phyloP scores from a whole-genome alignment of 2,113 vertebrate genomes.

The Rhea pennata region DNA sequence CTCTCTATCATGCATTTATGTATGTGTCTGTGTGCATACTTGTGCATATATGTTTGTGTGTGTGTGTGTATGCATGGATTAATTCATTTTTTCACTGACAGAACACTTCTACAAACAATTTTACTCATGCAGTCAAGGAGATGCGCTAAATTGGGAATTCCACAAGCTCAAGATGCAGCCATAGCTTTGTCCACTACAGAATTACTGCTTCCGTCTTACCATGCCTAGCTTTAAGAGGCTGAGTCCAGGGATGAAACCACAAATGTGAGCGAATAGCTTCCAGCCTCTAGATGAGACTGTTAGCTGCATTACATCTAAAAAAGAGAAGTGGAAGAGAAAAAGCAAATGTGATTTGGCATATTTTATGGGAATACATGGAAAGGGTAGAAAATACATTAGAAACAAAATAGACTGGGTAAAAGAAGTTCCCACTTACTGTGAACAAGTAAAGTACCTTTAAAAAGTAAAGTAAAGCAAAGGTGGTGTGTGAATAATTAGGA shows the following conservation, averaged over 20 bases:
- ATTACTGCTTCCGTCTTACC: background rate
- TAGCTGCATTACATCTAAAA: background rate
- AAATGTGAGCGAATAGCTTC: background rate
- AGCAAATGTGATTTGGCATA: background rate
- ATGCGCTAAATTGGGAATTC: background rate
- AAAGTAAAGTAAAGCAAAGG: background rate
- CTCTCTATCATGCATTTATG: background rate
- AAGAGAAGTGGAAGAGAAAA: background rate
- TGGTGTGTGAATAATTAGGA: background rate
- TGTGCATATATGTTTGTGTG: background rate
- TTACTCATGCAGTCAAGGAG: background rate
- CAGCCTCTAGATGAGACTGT: background rate
- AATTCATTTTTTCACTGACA: rapidly evolving
- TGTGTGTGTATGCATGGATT: background rate
- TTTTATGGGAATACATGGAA: background rate
- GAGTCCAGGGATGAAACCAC: background rate
- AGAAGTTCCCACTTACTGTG: background rate
- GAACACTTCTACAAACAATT: background rate
- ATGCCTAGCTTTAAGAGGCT: background rate
- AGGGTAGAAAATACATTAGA: background rate
- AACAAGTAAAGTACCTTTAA: background rate
- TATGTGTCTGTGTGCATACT: background rate
- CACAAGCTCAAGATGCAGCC: background rate
- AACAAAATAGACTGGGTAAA: background rate
- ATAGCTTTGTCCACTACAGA: background rate